Conservation (phyloP, 2,113 vertebrate species). For the Thalassarche chlororhynchos region DNA sequence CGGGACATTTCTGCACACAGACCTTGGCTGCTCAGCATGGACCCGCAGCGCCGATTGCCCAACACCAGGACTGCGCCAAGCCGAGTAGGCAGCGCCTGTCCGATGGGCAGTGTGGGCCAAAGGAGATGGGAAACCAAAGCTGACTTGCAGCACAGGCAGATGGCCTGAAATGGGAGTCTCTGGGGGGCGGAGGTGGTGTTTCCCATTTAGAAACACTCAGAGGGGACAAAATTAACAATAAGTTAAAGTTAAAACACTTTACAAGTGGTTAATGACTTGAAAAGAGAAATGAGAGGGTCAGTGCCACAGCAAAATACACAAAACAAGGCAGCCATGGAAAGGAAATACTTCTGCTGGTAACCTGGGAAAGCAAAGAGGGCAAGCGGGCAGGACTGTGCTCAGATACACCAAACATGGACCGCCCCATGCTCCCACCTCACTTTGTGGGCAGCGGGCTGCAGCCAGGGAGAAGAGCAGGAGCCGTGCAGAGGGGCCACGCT, state of each 20-base stretch:
- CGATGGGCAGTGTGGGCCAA: rapidly evolving
- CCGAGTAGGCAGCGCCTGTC: rapidly evolving
- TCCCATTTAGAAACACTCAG: neutral
- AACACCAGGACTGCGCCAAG: neutral
- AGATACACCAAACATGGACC: neutral
- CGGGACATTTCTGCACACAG: rapidly evolving
- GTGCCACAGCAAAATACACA: neutral
- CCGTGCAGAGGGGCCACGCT: too few relatives aligned
- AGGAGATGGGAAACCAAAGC: neutral
- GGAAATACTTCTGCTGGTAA: neutral
- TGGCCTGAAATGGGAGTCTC: neutral
- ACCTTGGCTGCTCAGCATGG: neutral
- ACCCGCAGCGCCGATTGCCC: rapidly evolving
- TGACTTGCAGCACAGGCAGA: neutral
- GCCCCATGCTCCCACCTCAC: neutral
- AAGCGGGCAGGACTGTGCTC: neutral
- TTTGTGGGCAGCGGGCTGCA: neutral
- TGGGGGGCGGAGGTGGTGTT: rapidly evolving
- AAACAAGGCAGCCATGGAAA: rapidly evolving
- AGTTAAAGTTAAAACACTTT: neutral
- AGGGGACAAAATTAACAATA: neutral
- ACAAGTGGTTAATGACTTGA: neutral
- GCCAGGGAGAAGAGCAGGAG: neutral
- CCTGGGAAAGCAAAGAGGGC: neutral
- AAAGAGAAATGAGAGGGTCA: neutral